These are phyloP conservation scores for Boleophthalmus pectinirostris DNA, from an alignment of 2,113 vertebrate genomes.

Conservation along the genomic window DNA sequence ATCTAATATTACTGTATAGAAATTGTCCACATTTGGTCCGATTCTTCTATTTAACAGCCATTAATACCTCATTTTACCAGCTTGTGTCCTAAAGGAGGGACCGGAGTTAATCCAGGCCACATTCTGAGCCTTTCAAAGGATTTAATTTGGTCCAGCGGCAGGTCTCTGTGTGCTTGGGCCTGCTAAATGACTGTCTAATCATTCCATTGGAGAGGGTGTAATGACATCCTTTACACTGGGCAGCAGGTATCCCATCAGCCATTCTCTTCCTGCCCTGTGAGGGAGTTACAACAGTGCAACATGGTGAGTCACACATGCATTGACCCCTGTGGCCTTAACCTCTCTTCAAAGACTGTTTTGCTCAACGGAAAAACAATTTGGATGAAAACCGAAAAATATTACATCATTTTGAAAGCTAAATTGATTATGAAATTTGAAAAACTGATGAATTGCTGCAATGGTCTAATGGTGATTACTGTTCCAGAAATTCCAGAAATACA, in stretches of 20 bases:
- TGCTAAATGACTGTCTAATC: slow-evolving; percentile 62
- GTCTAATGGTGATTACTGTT: neutral
- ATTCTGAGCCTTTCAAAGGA: slow-evolving; percentile 47
- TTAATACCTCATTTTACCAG: slow-evolving; percentile 38
- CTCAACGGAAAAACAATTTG: slow-evolving; percentile 19
- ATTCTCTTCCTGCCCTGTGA: slow-evolving; percentile 36
- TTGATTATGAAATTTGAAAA: neutral
- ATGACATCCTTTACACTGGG: slow-evolving; percentile 67
- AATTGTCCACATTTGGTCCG: neutral
- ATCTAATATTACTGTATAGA: neutral
- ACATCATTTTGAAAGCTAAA: neutral
- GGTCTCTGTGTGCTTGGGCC: slow-evolving; percentile 52
- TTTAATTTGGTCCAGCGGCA: slow-evolving; percentile 64
- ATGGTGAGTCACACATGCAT: slow-evolving; percentile 29
- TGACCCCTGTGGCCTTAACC: slow-evolving; percentile 30
- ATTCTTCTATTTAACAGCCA: neutral
- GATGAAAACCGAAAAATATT: neutral
- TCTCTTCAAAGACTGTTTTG: slow-evolving; percentile 31
- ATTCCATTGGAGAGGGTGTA: slow-evolving; percentile 69
- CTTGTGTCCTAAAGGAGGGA: slow-evolving; percentile 31
- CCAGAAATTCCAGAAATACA: neutral
- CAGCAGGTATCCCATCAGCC: slow-evolving; percentile 57
- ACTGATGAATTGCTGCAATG: neutral
- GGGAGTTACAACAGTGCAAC: slow-evolving; percentile 46
- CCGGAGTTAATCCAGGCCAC: slow-evolving; percentile 42